Percentiles rank a stretch among this genome's conserved stretches.
Evolutionary conservation across 2,797 vertebrate species (phyloP).

Genomic region (Phoxinus dragarum): DNA sequence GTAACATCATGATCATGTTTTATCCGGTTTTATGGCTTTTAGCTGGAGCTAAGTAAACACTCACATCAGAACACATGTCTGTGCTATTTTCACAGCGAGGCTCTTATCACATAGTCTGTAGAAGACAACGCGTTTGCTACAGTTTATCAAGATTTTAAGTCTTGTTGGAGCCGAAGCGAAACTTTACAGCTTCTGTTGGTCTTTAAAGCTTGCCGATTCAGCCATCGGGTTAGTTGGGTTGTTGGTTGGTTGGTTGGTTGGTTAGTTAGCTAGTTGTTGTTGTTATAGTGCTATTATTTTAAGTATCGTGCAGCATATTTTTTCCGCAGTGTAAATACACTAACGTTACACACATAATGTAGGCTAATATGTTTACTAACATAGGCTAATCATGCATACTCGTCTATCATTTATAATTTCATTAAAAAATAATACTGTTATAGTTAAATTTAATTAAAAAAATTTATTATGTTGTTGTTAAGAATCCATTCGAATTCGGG

Average conservation of each 20-base stretch:
- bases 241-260: background rate
- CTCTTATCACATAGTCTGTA: background rate
- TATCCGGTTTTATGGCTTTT: conserved; percentile 32
- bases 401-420: background rate
- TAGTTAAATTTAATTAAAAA: background rate
- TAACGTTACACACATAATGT: background rate
- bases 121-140: background rate
- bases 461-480: background rate
- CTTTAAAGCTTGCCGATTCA: background rate
- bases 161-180: background rate
- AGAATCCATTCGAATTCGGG: too few relatives aligned
- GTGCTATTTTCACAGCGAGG: conserved; percentile 9
- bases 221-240: background rate
- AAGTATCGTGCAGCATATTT: background rate
- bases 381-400: background rate
- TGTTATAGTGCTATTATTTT: background rate
- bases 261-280: background rate
- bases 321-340: background rate
- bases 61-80: conserved; percentile 23
- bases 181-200: conserved; percentile 10
- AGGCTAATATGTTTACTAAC: background rate
- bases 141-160: background rate
- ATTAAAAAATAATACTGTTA: background rate
- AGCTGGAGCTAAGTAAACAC: conserved; percentile 37
- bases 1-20: conserved; percentile 31